Base-by-base conservation (phyloP, 2,888 invertebrate species). In the Thecophora atra region DNA sequence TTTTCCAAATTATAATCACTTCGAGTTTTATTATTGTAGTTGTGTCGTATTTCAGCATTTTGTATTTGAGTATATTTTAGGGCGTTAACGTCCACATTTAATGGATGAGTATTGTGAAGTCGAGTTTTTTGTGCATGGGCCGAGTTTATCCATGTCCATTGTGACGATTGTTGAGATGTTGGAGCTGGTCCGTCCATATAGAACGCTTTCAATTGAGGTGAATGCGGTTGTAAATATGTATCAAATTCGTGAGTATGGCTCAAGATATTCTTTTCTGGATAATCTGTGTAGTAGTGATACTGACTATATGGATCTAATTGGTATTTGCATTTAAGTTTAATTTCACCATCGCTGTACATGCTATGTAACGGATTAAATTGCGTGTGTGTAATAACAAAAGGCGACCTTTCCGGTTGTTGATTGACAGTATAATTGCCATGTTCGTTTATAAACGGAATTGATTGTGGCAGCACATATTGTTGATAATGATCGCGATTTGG, bases 181-280 rank as follows among this genome's bases (percentile, higher is more conserved):
- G 89, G 88, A 28, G 85, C 80, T 75, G 89, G 89, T 81, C 93
- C 93, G 83, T 94, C 94, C 79, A 94, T 88, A 87, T 92, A 94
- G 87, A 94, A 94, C 85, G 93, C 92, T 77, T 90, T 88, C 74
- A 90, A 88, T 78, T 85, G 85, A 60, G 80, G 81, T 24, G 80
- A 80, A 66, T 77, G 77, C 62, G 77, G 75, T 70, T 77, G 77
- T 79, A 82, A 85, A 79, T 86, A 87, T 68, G 87, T 86, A 77
- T 87, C 86, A 72, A 93, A 92, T 71, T 89, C 88, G 72, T 89
- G 88, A 73, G 83, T 83, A 74, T 85, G 82, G 76, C 78, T 83
- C 63, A 79, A 76, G 74, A 80, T 79, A 63, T 79, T 81, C 75
- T 80, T 81, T 74, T 88, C 89, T 30, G 88, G 87, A 70, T 80